Evolutionary conservation across 1,140 invertebrate species (phyloP), one percentile per base, ranked within the genome.

Genomic region (Helicoverpa zea): DNA sequence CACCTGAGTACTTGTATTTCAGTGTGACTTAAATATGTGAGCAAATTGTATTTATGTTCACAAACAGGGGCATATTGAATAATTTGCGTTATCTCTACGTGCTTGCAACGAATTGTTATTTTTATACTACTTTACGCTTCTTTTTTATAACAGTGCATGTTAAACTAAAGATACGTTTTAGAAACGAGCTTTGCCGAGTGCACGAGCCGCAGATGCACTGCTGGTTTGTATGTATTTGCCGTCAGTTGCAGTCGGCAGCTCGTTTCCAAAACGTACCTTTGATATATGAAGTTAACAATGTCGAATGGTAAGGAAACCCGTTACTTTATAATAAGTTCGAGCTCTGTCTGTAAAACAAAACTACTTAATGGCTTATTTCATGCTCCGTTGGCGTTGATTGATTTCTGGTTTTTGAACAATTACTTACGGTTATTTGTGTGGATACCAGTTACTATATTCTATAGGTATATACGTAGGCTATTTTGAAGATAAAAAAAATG

Each of bases 371-470:
- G 18, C 29, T 74, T 59, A 59, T 74, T 74, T 58, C 54, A 74
- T 30, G 72, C 35, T 61, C 52, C 43, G 58, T 10, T n/a, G 58
- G n/a, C 3, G 61, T 18, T 75, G 73, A 75, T 75, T 75, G 73
- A 75, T 75, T 75, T 63, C 73, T 75, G 16, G n/a, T 63, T 61
- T 75, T 59, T 59, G 35, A 35, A n/a, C 54, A 72, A 58, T 73
- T 73, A 73, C 29, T 73, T 56, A 61, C 73, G 52, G 68, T 72
- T 52, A 70, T 16, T 70, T 23, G 49, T 68, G 7, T 63, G 35
- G 35, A 35, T 35, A 35, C 35, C 1, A 63, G 3, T 59, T 13
- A 2, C 18, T 13, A 13, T 18, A 49, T n/a, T 12, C 61, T 43
- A n/a, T 61, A 30, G 13, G 3, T 14, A 12, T 2, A 30, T 61